phyloP scores from a whole-genome alignment of 2,113 vertebrate species.

The Pogonocichla stellata region DNA sequence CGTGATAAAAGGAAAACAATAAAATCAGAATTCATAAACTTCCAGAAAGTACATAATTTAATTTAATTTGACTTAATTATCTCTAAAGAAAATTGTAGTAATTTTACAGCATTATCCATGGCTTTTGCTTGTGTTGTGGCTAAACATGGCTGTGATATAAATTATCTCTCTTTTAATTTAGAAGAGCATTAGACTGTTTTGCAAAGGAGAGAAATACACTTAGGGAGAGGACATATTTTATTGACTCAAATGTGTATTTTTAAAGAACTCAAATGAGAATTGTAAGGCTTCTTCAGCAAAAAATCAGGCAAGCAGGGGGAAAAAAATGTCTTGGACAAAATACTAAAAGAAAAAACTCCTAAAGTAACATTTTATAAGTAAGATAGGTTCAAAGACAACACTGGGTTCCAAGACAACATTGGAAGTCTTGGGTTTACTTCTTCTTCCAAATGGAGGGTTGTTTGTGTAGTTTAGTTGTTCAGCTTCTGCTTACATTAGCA shows the following conservation, averaged over 20 bases:
- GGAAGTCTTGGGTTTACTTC: background rate
- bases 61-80: background rate
- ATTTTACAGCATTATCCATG: background rate
- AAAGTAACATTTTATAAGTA: background rate
- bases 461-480: background rate
- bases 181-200: background rate
- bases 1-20: background rate
- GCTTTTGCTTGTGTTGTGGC: background rate
- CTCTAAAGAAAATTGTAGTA: background rate
- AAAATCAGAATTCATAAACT: background rate
- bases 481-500: background rate
- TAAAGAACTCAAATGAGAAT: background rate
- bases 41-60: background rate
- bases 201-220: background rate
- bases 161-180: background rate
- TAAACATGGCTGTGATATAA: background rate
- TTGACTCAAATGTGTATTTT: background rate
- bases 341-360: background rate
- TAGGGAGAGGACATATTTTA: background rate
- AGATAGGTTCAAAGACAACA: background rate
- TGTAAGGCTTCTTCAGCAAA: background rate
- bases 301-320: accelerated
- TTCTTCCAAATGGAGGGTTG: background rate
- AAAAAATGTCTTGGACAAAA: accelerated
- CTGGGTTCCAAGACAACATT: background rate